phyloP scores from a whole-genome alignment of 2,113 vertebrate species.

The Carettochelys insculpta region DNA sequence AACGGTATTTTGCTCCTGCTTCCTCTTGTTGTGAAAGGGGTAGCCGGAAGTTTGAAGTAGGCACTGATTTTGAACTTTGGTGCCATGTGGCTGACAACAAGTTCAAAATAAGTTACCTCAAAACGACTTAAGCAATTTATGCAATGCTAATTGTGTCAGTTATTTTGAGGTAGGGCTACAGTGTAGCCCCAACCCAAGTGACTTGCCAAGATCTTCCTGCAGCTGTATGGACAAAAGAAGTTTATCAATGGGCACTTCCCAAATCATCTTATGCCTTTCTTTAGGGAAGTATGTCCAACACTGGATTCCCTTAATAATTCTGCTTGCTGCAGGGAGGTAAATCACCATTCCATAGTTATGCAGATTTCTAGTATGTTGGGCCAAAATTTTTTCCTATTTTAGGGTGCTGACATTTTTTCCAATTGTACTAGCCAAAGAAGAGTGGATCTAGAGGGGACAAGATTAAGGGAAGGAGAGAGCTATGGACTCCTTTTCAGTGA shows the following conservation, averaged over 20 bases:
- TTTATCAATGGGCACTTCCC: neutral
- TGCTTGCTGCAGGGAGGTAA: neutral
- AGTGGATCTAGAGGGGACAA: neutral
- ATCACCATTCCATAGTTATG: neutral
- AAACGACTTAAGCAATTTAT: too few species aligned
- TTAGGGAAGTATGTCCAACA: neutral
- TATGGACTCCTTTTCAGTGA: neutral
- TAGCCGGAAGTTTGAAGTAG: too few species aligned
- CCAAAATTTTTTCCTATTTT: neutral
- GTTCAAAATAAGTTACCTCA: too few species aligned
- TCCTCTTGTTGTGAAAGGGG: too few species aligned
- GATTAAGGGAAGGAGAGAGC: neutral
- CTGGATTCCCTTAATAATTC: neutral
- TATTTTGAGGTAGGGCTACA: too few species aligned
- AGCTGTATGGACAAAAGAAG: neutral
- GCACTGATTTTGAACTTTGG: too few species aligned
- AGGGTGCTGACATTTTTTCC: neutral
- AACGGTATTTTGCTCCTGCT: too few species aligned
- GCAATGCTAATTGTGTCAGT: too few species aligned
- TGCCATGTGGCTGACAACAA: too few species aligned
- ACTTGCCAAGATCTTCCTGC: neutral
- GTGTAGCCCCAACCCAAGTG: too few species aligned
- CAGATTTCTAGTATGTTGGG: neutral
- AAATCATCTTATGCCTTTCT: neutral
- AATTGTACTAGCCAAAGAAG: neutral